A percentile compares a stretch with the other conserved stretches of the same genome.
Conservation (phyloP, 2,113 vertebrate genomes). For the Sclerurus mexicanus region DNA sequence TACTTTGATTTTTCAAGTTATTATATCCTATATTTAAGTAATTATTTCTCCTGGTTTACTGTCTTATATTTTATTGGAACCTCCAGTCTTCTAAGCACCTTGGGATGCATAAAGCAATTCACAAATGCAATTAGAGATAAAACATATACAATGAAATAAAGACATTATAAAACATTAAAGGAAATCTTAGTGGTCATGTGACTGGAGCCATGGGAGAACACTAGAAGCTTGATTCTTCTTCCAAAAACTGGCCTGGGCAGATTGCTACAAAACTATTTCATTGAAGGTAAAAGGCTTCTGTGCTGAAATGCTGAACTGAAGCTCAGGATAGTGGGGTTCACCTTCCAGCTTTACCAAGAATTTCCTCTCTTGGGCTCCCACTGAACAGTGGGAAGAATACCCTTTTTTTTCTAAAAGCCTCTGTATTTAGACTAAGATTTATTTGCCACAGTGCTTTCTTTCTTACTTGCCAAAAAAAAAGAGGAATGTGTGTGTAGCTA, state of each 20-base stretch:
- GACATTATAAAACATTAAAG: not conserved
- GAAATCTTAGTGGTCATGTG: not conserved
- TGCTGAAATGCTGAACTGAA: not conserved
- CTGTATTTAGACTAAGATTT: not conserved
- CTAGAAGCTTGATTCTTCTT: not conserved
- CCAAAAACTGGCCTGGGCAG: not conserved
- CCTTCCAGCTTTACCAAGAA: not conserved
- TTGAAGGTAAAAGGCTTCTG: not conserved
- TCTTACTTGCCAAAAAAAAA: not conserved
- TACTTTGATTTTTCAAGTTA: not conserved
- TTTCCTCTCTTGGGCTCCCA: not conserved
- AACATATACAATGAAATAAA: constrained; percentile 18
- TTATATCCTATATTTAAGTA: not conserved
- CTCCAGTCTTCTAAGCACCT: not conserved
- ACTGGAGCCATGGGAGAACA: not conserved
- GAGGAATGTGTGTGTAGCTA: not conserved
- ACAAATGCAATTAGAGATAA: constrained; percentile 46
- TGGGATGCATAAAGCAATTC: not conserved
- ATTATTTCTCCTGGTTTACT: not conserved
- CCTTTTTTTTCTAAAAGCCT: not conserved
- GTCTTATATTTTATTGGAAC: not conserved
- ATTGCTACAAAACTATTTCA: not conserved
- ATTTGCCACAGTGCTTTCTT: not conserved
- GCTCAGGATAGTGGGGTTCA: not conserved
- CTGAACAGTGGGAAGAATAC: not conserved